These are phyloP conservation scores for Baryphthengus martii DNA, from an alignment of 2,113 vertebrate species.

Conservation along the genomic window DNA sequence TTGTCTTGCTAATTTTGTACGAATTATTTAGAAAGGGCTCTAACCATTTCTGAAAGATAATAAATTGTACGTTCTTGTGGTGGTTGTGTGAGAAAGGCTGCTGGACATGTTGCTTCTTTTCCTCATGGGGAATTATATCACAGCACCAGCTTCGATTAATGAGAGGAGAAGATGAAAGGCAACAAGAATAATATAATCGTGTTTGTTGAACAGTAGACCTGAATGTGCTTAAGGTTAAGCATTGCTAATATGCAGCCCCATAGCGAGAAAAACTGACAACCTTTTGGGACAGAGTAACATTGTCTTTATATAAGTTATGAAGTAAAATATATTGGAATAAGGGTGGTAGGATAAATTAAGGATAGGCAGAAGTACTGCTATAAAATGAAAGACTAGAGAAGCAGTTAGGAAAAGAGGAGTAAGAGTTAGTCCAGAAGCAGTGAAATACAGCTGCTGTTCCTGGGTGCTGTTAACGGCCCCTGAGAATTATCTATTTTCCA, in stretches of 20 bases:
- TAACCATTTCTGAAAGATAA: conserved; percentile 26
- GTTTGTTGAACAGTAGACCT: background rate
- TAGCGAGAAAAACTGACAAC: background rate
- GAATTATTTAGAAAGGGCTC: background rate
- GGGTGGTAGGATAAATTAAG: background rate
- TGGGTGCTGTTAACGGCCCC: background rate
- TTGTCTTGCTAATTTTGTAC: background rate
- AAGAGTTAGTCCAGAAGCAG: background rate
- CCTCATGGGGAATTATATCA: background rate
- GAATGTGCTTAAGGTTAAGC: conserved; percentile 22
- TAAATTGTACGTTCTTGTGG: background rate
- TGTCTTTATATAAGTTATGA: background rate
- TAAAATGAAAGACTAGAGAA: background rate
- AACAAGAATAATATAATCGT: background rate
- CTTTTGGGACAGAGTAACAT: background rate
- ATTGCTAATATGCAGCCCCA: background rate
- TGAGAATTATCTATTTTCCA: background rate
- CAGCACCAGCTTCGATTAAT: background rate
- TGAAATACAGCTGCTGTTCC: background rate
- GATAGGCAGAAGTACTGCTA: background rate
- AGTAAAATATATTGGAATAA: background rate
- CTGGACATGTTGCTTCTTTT: background rate
- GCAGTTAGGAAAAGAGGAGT: fast-evolving
- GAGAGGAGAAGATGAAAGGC: conserved; percentile 15
- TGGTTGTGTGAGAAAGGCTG: background rate